A percentile compares a stretch with the other conserved stretches of the same genome.
These are phyloP conservation scores for Cardiocondyla obscurior DNA, from an alignment of 1,140 invertebrate genomes.

Conservation along the genomic window DNA sequence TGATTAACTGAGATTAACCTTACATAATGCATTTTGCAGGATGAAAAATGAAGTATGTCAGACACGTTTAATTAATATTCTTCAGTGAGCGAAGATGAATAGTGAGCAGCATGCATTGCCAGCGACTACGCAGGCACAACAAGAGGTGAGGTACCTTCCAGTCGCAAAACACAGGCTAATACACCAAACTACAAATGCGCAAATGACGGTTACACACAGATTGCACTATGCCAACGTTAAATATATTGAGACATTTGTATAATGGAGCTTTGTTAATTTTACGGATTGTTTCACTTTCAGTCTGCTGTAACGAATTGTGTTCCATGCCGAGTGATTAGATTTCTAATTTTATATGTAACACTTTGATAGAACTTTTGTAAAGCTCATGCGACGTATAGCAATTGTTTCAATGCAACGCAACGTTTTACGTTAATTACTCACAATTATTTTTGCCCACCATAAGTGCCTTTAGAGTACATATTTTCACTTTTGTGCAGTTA, in stretches of 20 bases:
- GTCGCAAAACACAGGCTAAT: constrained; percentile 65
- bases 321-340: background rate
- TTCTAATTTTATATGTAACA: background rate
- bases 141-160: constrained; percentile 79
- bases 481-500: background rate
- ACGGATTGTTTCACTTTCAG: constrained; percentile 5
- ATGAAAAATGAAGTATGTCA: constrained; percentile 76
- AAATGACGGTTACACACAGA: constrained; percentile 49
- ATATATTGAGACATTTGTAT: constrained; percentile 38
- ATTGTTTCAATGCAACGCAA: background rate
- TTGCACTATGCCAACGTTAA: constrained; percentile 12
- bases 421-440: background rate
- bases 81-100: constrained; percentile 83
- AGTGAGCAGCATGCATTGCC: constrained; percentile 84
- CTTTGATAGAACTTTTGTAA: background rate
- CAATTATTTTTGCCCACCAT: background rate
- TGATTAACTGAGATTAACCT: constrained; percentile 4
- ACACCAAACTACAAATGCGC: constrained; percentile 78
- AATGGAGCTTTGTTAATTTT: constrained; percentile 24
- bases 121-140: constrained; percentile 83
- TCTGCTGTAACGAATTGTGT: background rate
- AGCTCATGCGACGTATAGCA: background rate
- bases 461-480: background rate
- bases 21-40: constrained; percentile 72
- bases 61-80: constrained; percentile 73